These are phyloP conservation scores for Enhydra lutris DNA, from an alignment of 2,113 vertebrate genomes.

Conservation along the genomic window DNA sequence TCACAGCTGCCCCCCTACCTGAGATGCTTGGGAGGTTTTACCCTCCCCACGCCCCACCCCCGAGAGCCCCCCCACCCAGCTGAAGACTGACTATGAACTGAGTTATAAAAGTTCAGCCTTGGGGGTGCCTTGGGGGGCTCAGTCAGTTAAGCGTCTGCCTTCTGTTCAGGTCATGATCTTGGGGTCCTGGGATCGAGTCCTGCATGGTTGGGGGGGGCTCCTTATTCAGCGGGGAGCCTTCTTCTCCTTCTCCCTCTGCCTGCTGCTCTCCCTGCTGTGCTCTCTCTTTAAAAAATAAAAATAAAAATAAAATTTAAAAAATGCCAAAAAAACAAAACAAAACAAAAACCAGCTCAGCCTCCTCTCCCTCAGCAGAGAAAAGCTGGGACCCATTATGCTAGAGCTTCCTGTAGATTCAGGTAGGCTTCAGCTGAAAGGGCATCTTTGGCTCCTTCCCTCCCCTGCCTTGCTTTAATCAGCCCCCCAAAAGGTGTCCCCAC, in stretches of 20 bases:
- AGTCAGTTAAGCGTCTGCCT: too few species aligned
- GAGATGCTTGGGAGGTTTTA: not conserved
- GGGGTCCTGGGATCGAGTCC: too few species aligned
- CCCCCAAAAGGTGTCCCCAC: not conserved
- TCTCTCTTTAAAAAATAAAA: not conserved
- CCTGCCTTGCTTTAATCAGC: not conserved
- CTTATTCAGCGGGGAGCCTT: not conserved
- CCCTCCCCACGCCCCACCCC: accelerated
- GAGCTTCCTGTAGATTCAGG: not conserved
- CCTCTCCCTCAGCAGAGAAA: not conserved
- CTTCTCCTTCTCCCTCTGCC: not conserved
- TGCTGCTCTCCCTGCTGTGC: not conserved
- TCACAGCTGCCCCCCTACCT: not conserved
- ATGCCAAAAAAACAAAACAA: not conserved
- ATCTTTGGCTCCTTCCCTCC: not conserved
- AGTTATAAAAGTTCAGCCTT: not conserved
- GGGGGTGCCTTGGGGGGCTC: not conserved
- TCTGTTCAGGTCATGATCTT: not conserved
- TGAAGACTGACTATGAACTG: not conserved
- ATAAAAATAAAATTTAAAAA: not conserved
- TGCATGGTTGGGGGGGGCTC: not conserved
- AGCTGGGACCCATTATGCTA: not conserved
- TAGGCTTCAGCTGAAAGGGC: not conserved
- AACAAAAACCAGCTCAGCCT: not conserved
- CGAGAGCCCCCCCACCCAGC: not conserved